Evolutionary conservation across 2,797 vertebrate species (phyloP), one percentile per base, ranked within the genome.

Genomic region (Menidia menidia): DNA sequence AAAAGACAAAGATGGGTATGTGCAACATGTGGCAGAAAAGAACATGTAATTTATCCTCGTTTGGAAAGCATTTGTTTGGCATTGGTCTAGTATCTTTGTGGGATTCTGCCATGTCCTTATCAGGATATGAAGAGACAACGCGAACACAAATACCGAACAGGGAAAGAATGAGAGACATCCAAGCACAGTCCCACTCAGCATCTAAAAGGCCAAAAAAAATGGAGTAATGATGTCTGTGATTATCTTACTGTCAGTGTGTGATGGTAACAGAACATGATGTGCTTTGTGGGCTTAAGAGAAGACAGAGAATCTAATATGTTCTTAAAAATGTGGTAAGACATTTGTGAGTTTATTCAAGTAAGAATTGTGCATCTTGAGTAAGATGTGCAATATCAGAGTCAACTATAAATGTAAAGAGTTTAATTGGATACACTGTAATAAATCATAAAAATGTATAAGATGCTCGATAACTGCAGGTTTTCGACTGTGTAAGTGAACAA

Each of bases 221-320:
- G 8, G 30, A 68, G 52, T 12, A 33, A 55, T 18, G 14, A 12
- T 19, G 54, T 63, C 65, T 73, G 71, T 67, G 82, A 43, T 69
- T 78, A 78, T 88, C 67, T 62, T 8, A 45, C 42, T 50, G 73
- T 72, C 76, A 67, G 64, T 5, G 25, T 65, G 60, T 58, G 62
- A 69, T 42, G 53, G 42, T 62, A 75, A 63, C 61, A 80, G 89
- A 75, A 87, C 84, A 82, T 63, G 55, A 75, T 50, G 80, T 83
- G 50, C 84, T 72, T 19, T 14, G 0, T 31, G 33, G 35, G 39
- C 68, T 50, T 48, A 18, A 64, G 51, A 55, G 18, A n/a, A 35
- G 35, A 61, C 7, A n/a, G 19, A 74, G 68, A 73, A 78, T 78
- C 77, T 78, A 73, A 25, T 73, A 58, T 78, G 57, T 71, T 47